Evolutionary conservation across 92 coral and sea anemone genomes (phyloP), one percentile per base, ranked within the genome.

Genomic region (Phenganax stokvisi): DNA sequence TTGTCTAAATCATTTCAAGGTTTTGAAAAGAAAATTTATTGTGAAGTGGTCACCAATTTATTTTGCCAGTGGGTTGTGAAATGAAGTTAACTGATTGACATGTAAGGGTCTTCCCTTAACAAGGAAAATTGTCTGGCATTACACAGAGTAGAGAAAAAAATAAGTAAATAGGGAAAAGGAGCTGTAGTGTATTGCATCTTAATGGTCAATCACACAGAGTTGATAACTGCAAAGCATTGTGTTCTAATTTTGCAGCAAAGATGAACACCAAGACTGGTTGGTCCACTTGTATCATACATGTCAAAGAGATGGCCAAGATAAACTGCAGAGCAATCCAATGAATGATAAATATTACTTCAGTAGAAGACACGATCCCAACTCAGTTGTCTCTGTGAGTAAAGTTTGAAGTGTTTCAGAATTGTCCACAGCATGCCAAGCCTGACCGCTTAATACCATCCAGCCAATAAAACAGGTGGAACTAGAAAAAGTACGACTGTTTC

Each of bases 281-380:
- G 80, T 87, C 30, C 89, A 91, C 72, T 84, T 93, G 47, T 93
- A 89, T 61, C 94, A 93, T 73, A 91, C 93, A 31, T 93, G 98
- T 68, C 92, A 93, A 84, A 88, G 98, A 86, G 63, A 20, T 31
- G 54, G 55, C 8, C 83, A 79, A 10, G 73, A 68, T 13, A 79
- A 79, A 56, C 56, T 10, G 30, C 73, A 79, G 9, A 79, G 11
- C 58, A 31, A 79, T 16, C 83, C 83, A 25, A 63, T 79, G 74
- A 65, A 79, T 12, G 83, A 79, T 65, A 79, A 79, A 79, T 79
- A 63, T 47, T 79, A 79, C 63, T 79, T 79, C 74, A 79, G 83
- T n/a, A 79, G 47, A 51, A 79, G 74, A 64, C 83, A 79, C 16
- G 83, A 79, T 54, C 74, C 83, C 9, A 79, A 53, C 61, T 79